Evolutionary conservation across 2,888 invertebrate species (phyloP), one percentile per base, ranked within the genome.

Genomic region (Nasonovia ribisnigri): DNA sequence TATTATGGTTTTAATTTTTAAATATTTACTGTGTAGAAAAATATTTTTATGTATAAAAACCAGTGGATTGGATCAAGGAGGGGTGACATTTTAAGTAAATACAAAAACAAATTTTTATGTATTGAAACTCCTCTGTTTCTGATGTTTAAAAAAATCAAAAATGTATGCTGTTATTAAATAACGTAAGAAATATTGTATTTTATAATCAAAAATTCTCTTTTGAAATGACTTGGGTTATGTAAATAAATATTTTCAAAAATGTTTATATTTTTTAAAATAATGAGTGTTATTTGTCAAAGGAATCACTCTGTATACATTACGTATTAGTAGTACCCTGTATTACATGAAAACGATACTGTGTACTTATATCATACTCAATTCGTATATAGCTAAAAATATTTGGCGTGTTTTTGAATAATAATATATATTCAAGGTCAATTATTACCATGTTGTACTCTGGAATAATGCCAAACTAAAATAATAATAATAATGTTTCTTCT

Each of bases 331-430:
- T 8, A 46, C 84, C 84, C 43, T 86, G 26, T 43, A 84, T 46
- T 36, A 20, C 13, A 86, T 46, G n/a, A 46, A 86, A 86, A 86
- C 46, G 13, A 46, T 86, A 86, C 13, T 13, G 57, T 77, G 20
- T 77, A 36, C 77, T 77, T 24, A 77, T 77, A 77, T 36, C 77
- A 77, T 77, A 77, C 77, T 36, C 26, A 2, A 8, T 20, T 77
- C 20, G 77, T 77, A 77, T 77, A 77, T 20, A 77, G 77, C 36
- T 54, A 42, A 54, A 54, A 88, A 88, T 57, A 42, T 57, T 57
- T 57, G 43, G 57, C 57, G 57, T 89, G 89, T 43, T 89, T 89
- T 60, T n/a, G 43, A 29, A 60, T 60, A 89, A 89, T 89, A 89
- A 89, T 46, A 46, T 43, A 8, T 16, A 43, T 60, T 89, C 89